phyloP scores from a whole-genome alignment of 2,113 vertebrate species.

The Dendrocopos noguchii region DNA sequence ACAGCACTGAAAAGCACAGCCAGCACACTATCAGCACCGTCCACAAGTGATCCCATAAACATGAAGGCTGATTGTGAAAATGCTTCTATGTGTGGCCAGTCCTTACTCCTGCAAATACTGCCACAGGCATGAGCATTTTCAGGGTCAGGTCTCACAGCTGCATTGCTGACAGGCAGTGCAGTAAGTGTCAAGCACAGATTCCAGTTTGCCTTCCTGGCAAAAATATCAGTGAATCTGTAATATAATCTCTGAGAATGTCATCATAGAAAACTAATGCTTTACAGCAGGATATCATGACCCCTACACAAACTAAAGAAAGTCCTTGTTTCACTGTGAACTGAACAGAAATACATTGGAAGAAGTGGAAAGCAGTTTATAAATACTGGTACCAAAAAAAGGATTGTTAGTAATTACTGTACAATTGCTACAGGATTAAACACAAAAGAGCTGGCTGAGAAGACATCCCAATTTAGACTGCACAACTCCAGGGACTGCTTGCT shows the following conservation, averaged over 20 bases:
- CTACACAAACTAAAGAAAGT: neutral
- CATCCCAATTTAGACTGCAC: slow-evolving; percentile 29
- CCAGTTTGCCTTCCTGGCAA: neutral
- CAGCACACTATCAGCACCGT: neutral
- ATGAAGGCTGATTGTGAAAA: neutral
- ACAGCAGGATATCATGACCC: neutral
- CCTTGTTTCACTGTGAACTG: neutral
- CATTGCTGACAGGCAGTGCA: neutral
- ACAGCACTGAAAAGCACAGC: neutral
- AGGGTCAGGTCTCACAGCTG: neutral
- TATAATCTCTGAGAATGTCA: neutral
- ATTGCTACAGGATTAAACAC: neutral
- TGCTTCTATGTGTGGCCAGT: neutral
- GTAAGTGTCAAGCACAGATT: neutral
- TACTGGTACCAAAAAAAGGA: neutral
- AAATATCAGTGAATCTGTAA: neutral
- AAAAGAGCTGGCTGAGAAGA: slow-evolving; percentile 23
- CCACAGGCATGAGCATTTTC: neutral
- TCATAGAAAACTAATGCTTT: neutral
- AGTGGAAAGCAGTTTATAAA: slow-evolving; percentile 22
- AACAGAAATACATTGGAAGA: neutral
- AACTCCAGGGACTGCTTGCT: slow-evolving; percentile 37
- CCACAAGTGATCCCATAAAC: neutral
- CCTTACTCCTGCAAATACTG: neutral
- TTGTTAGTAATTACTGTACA: slow-evolving; percentile 11